A percentile compares a stretch with the other conserved stretches of the same genome.
Conservation (phyloP, 2,113 vertebrate species). For the Sturnus vulgaris region DNA sequence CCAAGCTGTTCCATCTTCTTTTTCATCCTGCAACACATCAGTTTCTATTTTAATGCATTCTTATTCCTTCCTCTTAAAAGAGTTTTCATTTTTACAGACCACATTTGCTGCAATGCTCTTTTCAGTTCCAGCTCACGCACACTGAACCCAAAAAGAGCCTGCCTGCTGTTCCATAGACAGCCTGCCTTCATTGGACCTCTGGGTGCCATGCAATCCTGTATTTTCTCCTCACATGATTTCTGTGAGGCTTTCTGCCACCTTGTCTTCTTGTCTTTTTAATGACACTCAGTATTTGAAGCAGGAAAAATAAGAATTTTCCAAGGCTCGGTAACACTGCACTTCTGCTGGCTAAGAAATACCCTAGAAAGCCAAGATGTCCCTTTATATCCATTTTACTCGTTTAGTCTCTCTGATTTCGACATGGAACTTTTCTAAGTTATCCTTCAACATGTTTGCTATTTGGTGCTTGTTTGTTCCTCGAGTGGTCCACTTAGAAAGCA, state of each 20-base stretch:
- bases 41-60: neutral
- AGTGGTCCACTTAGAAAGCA: neutral
- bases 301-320: neutral
- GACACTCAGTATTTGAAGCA: neutral
- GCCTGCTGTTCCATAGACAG: neutral
- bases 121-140: neutral
- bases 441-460: neutral
- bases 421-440: neutral
- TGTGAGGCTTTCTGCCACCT: neutral
- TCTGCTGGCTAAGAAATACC: neutral
- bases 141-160: neutral
- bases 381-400: neutral
- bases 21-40: neutral
- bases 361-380: neutral
- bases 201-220: neutral
- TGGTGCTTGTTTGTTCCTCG: neutral
- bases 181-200: neutral
- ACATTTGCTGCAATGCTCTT: neutral
- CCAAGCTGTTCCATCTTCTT: neutral
- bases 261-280: neutral
- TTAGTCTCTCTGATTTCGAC: neutral
- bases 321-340: neutral
- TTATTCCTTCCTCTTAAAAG: neutral
- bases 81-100: neutral
- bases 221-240: neutral